Evolutionary conservation across 37 sponge, comb jelly and placozoan genomes (phyloP).

Genomic region (Beroe ovata): DNA sequence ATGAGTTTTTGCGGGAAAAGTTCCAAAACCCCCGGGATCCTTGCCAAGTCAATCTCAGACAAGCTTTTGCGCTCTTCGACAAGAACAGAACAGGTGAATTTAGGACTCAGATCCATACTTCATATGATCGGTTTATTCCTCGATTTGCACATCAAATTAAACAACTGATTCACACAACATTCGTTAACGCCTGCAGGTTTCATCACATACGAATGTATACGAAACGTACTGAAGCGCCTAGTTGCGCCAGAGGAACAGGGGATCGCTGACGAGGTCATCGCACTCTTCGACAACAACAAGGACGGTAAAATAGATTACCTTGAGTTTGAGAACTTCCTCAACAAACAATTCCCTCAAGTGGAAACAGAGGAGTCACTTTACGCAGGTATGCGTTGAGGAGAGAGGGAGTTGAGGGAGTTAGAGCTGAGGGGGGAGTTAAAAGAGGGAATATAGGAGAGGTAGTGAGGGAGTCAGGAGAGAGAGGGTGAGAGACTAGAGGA

Average conservation of each 20-base stretch:
- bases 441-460: too few species aligned
- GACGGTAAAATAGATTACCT: constrained; percentile 59
- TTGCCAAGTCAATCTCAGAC: constrained; percentile 9
- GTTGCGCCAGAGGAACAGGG: constrained; percentile 19
- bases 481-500: too few species aligned
- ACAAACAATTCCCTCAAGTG: constrained; percentile 12
- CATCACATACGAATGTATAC: constrained; percentile 23
- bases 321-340: constrained; percentile 55
- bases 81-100: constrained; percentile 38
- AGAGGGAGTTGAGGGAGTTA: too few species aligned
- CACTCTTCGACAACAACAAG: constrained; percentile 32
- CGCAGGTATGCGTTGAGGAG: background rate
- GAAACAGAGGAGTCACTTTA: constrained; percentile 1
- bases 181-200: background rate
- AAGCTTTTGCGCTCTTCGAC: constrained; percentile 60
- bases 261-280: background rate
- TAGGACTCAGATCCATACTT: background rate
- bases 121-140: background rate
- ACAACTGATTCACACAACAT: background rate
- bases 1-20: constrained; percentile 1
- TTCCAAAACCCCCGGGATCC: constrained; percentile 59
- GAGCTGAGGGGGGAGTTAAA: too few species aligned
- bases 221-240: constrained; percentile 1
- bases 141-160: background rate
- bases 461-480: too few species aligned